Percentiles rank a stretch among this genome's conserved stretches.
phyloP scores from a whole-genome alignment of 2,797 vertebrate species.

The Enteromius viviparus region DNA sequence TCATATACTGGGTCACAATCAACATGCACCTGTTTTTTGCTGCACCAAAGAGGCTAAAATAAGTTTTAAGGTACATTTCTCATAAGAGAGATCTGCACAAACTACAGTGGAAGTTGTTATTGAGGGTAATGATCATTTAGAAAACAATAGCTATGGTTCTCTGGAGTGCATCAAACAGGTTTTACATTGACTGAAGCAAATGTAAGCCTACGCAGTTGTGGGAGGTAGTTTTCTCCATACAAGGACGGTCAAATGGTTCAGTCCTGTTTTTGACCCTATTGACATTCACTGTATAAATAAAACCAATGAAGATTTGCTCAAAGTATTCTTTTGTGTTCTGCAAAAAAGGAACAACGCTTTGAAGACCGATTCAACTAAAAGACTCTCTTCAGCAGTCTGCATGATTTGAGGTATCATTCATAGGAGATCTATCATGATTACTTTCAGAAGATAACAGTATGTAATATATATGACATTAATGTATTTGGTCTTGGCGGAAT shows the following conservation, averaged over 20 bases:
- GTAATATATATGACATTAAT: not conserved
- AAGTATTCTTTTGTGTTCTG: not conserved
- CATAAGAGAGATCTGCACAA: not conserved
- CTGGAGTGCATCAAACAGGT: not conserved
- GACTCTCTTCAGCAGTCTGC: not conserved
- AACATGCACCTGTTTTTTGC: conserved; percentile 21
- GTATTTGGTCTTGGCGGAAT: not conserved
- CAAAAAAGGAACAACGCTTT: not conserved
- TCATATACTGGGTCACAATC: not conserved
- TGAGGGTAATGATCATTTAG: not conserved
- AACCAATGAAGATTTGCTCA: not conserved
- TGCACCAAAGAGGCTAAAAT: not conserved
- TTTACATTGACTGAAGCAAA: not conserved
- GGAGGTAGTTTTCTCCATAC: not conserved
- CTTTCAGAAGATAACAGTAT: not conserved
- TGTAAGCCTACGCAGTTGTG: not conserved
- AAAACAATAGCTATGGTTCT: not conserved
- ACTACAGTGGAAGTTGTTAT: not conserved
- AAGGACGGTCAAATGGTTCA: not conserved
- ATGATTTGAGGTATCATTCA: not conserved
- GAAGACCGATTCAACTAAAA: not conserved
- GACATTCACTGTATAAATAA: not conserved
- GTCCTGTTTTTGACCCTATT: not conserved
- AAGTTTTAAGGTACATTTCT: not conserved
- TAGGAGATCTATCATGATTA: not conserved